Conservation (phyloP, 2,888 invertebrate species). For the Scaptomyza flava region DNA sequence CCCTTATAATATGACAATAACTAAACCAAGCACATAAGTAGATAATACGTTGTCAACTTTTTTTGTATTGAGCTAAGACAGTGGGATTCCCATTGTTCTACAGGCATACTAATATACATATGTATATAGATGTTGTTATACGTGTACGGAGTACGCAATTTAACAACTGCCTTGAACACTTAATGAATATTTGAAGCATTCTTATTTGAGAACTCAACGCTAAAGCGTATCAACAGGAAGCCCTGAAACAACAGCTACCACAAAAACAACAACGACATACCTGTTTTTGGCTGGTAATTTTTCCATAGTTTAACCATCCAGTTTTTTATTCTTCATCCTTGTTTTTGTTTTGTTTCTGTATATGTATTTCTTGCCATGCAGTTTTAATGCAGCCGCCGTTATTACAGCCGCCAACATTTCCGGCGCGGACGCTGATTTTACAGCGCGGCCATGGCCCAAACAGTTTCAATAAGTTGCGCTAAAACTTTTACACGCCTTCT, state of each 20-base stretch:
- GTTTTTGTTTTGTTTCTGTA: conserved; percentile 20
- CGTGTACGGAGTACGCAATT: neutral
- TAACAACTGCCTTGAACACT: neutral
- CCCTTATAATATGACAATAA: neutral
- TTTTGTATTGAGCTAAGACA: neutral
- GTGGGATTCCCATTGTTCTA: neutral
- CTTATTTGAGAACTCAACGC: conserved; percentile 11
- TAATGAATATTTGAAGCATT: conserved; percentile 25
- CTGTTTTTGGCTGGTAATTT: conserved; percentile 22
- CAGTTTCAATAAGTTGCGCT: conserved; percentile 76
- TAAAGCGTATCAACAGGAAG: conserved; percentile 25
- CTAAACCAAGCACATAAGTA: neutral
- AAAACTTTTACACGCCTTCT: conserved; percentile 76
- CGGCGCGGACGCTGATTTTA: conserved; percentile 72
- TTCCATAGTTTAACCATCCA: conserved; percentile 18
- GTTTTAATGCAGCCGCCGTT: conserved; percentile 53
- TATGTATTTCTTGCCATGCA: conserved; percentile 38
- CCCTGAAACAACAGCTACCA: conserved; percentile 6
- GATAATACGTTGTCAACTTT: neutral
- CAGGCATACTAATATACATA: neutral
- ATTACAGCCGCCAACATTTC: conserved; percentile 68
- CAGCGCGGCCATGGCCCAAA: conserved; percentile 73
- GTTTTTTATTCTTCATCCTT: conserved; percentile 10
- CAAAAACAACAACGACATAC: neutral
- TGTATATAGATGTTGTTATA: neutral